Conservation (phyloP, 2,888 invertebrate species). For the Aromia moschata region DNA sequence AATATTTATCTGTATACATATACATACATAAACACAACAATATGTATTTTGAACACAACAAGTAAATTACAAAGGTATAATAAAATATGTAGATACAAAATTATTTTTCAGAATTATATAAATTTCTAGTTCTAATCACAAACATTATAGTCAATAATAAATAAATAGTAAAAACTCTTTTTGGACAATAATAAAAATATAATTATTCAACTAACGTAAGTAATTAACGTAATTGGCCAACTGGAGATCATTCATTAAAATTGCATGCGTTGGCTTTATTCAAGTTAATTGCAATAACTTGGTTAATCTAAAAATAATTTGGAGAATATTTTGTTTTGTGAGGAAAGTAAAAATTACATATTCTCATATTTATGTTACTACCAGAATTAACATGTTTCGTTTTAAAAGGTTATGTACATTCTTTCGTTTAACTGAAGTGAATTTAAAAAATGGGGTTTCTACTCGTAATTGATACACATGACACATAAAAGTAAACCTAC, state of each 20-base stretch:
- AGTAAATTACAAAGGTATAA: constrained; percentile 57
- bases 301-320: constrained; percentile 34
- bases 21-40: constrained; percentile 64
- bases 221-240: constrained; percentile 37
- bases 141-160: constrained; percentile 40
- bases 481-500: constrained; percentile 48
- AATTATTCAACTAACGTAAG: constrained; percentile 28
- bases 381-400: constrained; percentile 44
- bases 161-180: constrained; percentile 47
- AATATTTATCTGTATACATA: constrained; percentile 62
- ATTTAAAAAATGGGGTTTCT: constrained; percentile 32
- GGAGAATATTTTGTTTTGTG: constrained; percentile 33
- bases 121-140: constrained; percentile 42
- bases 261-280: constrained; percentile 32
- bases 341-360: constrained; percentile 41
- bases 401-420: constrained; percentile 44
- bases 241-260: constrained; percentile 39
- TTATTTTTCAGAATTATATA: constrained; percentile 34
- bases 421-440: constrained; percentile 42
- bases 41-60: constrained; percentile 64
- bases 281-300: constrained; percentile 30
- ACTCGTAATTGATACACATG: constrained; percentile 42
- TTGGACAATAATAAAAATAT: constrained; percentile 36
- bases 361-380: constrained; percentile 35
- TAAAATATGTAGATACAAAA: constrained; percentile 53